Evolutionary conservation across 2,888 invertebrate species (phyloP).

Genomic region (Acronicta psi): DNA sequence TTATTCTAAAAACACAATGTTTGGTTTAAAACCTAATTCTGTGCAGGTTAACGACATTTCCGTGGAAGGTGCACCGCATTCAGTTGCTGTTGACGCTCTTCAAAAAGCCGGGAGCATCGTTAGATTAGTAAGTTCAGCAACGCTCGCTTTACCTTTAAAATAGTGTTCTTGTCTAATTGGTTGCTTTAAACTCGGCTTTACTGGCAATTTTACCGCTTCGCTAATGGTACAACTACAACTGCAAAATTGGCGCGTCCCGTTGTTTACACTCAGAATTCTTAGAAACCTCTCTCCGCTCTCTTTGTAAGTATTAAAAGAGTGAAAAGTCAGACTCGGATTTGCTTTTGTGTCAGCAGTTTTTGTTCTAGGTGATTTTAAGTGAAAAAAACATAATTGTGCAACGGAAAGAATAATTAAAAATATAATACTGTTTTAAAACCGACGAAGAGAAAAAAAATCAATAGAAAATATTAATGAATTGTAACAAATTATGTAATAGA

Average conservation of each 20-base stretch:
- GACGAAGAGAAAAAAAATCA: too few species aligned
- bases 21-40: constrained; percentile 18
- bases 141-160: constrained; percentile 31
- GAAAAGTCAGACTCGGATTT: background rate
- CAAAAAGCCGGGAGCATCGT: constrained; percentile 98
- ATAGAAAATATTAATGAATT: too few species aligned
- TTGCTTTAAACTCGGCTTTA: constrained; percentile 38
- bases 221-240: constrained; percentile 33
- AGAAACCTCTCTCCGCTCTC: constrained; percentile 1
- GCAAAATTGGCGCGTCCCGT: constrained; percentile 12
- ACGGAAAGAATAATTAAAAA: too few species aligned
- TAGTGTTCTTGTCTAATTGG: constrained; percentile 46
- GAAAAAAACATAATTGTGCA: too few species aligned
- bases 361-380: too few species aligned
- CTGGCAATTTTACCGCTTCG: constrained; percentile 27
- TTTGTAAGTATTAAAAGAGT: background rate
- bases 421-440: too few species aligned
- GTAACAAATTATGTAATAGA: too few species aligned
- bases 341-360: background rate
- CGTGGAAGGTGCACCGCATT: constrained; percentile 97
- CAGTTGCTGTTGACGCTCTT: constrained; percentile 98
- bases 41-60: constrained; percentile 96
- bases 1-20: background rate
- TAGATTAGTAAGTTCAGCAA: constrained; percentile 92
- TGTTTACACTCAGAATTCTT: constrained; percentile 22